Percentiles rank a stretch among this genome's conserved stretches.
Evolutionary conservation across 35 echinoderm and acorn worm genomes (phyloP).

Genomic region (Nesometra sesokonis): DNA sequence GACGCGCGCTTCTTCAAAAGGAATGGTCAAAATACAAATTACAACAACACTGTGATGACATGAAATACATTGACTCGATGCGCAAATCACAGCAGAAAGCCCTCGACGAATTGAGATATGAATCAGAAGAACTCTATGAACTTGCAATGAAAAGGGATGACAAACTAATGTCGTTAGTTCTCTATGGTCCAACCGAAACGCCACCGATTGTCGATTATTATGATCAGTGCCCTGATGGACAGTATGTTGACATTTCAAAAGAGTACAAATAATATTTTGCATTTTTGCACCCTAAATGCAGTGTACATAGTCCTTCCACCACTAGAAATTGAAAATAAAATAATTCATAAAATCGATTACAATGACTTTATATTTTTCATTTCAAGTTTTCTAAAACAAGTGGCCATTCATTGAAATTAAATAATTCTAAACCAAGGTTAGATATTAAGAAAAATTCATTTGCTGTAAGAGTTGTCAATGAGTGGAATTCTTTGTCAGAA

Average conservation of each 20-base stretch:
- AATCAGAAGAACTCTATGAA: slow-evolving; percentile 85
- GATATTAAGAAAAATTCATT: no score
- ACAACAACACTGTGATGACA: slow-evolving; percentile 47
- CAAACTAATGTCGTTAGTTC: slow-evolving; percentile 35
- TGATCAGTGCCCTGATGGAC: slow-evolving; percentile 50
- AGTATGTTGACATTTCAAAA: slow-evolving; percentile 80
- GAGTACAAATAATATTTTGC: slow-evolving; percentile 62
- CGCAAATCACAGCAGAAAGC: slow-evolving; percentile 65
- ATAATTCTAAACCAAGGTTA: no score
- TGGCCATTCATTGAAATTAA: no score
- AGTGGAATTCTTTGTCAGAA: no score
- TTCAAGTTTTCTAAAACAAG: no score
- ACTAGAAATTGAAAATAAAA: no score
- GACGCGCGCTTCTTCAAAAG: slow-evolving; percentile 70
- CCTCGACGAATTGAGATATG: slow-evolving; percentile 49
- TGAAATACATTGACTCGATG: slow-evolving; percentile 19
- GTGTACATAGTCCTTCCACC: no score
- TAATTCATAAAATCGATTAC: no score
- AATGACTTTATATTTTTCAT: no score
- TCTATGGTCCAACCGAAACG: slow-evolving; percentile 56
- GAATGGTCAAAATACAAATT: slow-evolving; percentile 55
- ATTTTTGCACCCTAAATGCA: no score
- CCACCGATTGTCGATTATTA: slow-evolving; percentile 66
- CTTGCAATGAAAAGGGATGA: slow-evolving; percentile 45
- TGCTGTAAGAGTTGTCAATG: no score